Percentiles rank a stretch among this genome's conserved stretches.
Conservation (phyloP, 1,140 invertebrate species). For the Dendroctonus ponderosae region DNA sequence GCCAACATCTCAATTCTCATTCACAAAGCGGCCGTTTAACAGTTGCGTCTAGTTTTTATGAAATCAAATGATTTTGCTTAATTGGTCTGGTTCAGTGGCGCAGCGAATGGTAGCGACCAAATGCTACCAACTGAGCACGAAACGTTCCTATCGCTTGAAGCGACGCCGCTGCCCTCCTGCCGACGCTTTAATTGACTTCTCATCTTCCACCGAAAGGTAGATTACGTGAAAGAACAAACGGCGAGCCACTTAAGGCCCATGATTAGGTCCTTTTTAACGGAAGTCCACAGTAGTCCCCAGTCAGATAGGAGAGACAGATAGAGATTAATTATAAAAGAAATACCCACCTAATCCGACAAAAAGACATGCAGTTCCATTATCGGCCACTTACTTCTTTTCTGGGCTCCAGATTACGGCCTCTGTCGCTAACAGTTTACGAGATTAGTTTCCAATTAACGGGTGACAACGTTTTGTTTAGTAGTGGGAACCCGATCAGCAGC, state of each 20-base stretch:
- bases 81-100: conserved; percentile 6
- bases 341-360: conserved; percentile 32
- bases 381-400: conserved; percentile 22
- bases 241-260: conserved; percentile 27
- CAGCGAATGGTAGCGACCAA: neutral
- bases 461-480: conserved; percentile 31
- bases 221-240: conserved; percentile 28
- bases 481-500: conserved; percentile 8
- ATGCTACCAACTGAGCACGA: neutral
- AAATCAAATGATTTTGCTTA: conserved; percentile 22
- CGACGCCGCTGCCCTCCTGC: conserved; percentile 12
- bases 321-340: conserved; percentile 34
- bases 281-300: conserved; percentile 30
- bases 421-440: conserved; percentile 31
- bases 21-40: conserved; percentile 6
- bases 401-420: conserved; percentile 13
- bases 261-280: conserved; percentile 33
- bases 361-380: conserved; percentile 30
- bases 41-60: conserved; percentile 13
- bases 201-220: conserved; percentile 33
- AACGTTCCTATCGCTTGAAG: neutral
- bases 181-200: conserved; percentile 27
- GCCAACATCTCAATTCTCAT: conserved; percentile 12
- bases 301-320: conserved; percentile 32
- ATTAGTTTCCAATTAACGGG: conserved; percentile 27